A percentile compares a stretch with the other conserved stretches of the same genome.
phyloP scores from a whole-genome alignment of 2,888 invertebrate species.

The Hyposoter didymator region DNA sequence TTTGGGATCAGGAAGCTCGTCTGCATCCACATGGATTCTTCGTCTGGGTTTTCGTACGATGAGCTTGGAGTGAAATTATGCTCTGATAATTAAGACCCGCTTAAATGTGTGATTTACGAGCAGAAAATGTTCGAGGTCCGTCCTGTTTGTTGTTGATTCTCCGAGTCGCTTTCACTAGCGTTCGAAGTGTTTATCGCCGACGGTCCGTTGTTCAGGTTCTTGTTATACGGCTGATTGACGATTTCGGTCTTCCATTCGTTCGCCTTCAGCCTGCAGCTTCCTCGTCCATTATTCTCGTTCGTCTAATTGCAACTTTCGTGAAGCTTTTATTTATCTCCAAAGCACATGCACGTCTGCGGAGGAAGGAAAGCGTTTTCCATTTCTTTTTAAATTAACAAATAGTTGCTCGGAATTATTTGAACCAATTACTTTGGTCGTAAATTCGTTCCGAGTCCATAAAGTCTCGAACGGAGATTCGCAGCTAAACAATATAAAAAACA shows the following conservation, averaged over 20 bases:
- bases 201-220: constrained; percentile 5
- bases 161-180: not conserved
- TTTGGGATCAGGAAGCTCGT: not conserved
- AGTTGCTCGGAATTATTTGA: not conserved
- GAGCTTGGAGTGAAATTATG: constrained; percentile 12
- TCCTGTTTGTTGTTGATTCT: not conserved
- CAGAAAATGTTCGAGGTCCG: not conserved
- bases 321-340: not conserved
- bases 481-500: not conserved
- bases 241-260: constrained; percentile 3
- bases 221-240: constrained; percentile 9
- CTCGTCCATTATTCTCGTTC: constrained; percentile 12
- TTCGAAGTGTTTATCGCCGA: not conserved
- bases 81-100: constrained; percentile 39
- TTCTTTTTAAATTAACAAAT: not conserved
- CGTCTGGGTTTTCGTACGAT: not conserved
- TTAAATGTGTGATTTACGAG: constrained; percentile 30
- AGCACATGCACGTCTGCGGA: not conserved
- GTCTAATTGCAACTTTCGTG: constrained; percentile 2
- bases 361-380: not conserved
- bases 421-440: not conserved
- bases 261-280: not conserved
- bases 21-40: not conserved
- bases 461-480: not conserved
- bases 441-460: not conserved